Base-by-base conservation (phyloP, 2,888 invertebrate species). In the Brachypalpus laphriformis region DNA sequence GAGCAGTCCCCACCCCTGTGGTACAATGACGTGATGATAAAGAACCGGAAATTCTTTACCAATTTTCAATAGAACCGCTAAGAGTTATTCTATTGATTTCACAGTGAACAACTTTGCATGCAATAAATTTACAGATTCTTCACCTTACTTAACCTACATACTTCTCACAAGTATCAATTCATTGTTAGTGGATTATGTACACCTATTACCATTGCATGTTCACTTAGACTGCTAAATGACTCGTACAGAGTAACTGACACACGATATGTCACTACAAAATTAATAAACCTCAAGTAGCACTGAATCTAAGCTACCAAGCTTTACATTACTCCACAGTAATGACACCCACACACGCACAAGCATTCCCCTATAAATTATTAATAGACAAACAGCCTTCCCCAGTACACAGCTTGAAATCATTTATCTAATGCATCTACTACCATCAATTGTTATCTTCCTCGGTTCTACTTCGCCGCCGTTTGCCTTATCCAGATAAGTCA, bases 351-450 rank as follows among this genome's bases (percentile, higher is more conserved):
- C 47, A 40, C 18, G 11, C 18, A n/a, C 7, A 1, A 3, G 37
- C 57, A 22, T 18, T 34, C 1, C 7, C 18, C 25, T 11, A 57
- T 75, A 40, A 57, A 31, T 66, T 75, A 66, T 75, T 66, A 47
- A 75, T 25, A 18, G 25, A 75, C 40, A 66, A n/a, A 5, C 51
- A n/a, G 9, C 28, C 66, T 11, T 14, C 57, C n/a, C 16, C 37
- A 54, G 31, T 7, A 14, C 56, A 63, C 75, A 66, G 28, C 28
- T 28, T 37, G 65, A 40, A 59, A 28, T 68, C 66, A 76, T 76
- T 68, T 68, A 40, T 68, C 59, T 68, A 76, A 68, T 68, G 76
- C 68, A 68, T 76, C 76, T 59, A 51, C 76, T 51, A 40, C 49
- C 76, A 34, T 59, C 51, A 68, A 76, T 74, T 74, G 54, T 63